Base-by-base conservation (phyloP, 2,888 invertebrate species). In the Zygaena filipendulae region DNA sequence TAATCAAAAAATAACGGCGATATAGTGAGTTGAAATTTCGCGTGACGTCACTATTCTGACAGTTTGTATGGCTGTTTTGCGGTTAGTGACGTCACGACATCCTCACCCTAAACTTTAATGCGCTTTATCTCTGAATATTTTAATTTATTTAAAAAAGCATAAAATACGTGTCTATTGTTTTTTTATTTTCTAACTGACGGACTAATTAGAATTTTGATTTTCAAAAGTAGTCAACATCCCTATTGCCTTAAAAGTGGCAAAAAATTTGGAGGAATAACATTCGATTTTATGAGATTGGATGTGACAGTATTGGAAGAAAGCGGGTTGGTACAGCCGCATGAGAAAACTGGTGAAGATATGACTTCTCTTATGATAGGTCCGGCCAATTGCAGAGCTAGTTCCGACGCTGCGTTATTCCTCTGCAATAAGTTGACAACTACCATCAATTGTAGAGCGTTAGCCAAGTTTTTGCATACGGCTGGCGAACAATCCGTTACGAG, bases 401-500 rank as follows among this genome's bases (percentile, higher is more conserved):
- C 52, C 2, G 57, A 45, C 2, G 48, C 55, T 1, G 52, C 53
- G 23, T 44, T 46, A 4, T 40, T 53, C 10, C 59, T 62, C 29
- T 70, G 58, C 1, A 75, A 32, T 12, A 70, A 39, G 36, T 69
- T 67, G 9, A 53, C 49, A 0, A 70, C 63, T 2, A 66, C 59
- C 70, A 75, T 61, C 1, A 75, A 21, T 19, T 75, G 68, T 1
- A 75, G 43, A 0, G 71, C 63, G 20, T 74, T 60, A 0, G 57
- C 63, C 22, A 75, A 29, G 25, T 68, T 69, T 30, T 68, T 59
- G 32, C 74, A 71, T 0, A 67, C 54, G 1, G 52, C 31, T 2
- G 74, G 74, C 0, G 70, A 57, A 18, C 68, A 67, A 25, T 72
- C 74, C 0, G 69, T 64, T 12, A 71, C 60, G 1, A 72, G 38